Evolutionary conservation across 2,113 vertebrate species (phyloP), one percentile per base, ranked within the genome.

Genomic region (Nothocercus nigrocapillus): DNA sequence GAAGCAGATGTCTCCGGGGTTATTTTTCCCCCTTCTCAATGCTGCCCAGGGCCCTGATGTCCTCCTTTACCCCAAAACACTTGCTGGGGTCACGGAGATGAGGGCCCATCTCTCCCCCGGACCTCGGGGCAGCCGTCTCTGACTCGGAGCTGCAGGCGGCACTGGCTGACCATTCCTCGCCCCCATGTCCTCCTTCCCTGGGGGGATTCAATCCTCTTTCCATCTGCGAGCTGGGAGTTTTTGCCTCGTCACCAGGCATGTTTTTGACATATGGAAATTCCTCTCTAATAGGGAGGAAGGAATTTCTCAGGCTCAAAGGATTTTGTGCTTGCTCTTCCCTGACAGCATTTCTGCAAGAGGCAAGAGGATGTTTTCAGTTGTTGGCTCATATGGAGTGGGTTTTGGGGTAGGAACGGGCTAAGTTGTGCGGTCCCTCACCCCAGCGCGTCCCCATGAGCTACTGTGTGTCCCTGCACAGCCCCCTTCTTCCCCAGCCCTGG

Each of bases 1-100:
- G 80, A 94, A 94, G 75, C 92, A 95, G 87, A 96, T 85, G 85
- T 40, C 75, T 83, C 70, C 5, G 1, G 34, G 63, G 25, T 72
- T 56, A 47, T 81, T 91, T 61, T 79, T 49, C 54, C 64, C 68
- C 27, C 56, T 64, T 81, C 17, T 40, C 2, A 15, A 45, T 38
- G 36, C 74, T 89, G 51, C 64, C 85, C 13, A n/a, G 42, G 74
- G 36, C n/a, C 9, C 58, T 42, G 54, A 63, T 80, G 30, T 44
- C 73, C 73, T 90, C 88, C 32, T 25, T 64, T 53, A 78, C 64
- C 63, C 72, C 8, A 40, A 85, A 85, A 19, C 9, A 34, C 42
- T 47, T 53, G 24, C 32, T 88, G 66, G 83, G 32, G 22, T 81
- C 56, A 53, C 70, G 36, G 28, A 32, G 76, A 27, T 8, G 11